phyloP scores from a whole-genome alignment of 2,797 vertebrate genomes.

The Catostomus latipinnis region DNA sequence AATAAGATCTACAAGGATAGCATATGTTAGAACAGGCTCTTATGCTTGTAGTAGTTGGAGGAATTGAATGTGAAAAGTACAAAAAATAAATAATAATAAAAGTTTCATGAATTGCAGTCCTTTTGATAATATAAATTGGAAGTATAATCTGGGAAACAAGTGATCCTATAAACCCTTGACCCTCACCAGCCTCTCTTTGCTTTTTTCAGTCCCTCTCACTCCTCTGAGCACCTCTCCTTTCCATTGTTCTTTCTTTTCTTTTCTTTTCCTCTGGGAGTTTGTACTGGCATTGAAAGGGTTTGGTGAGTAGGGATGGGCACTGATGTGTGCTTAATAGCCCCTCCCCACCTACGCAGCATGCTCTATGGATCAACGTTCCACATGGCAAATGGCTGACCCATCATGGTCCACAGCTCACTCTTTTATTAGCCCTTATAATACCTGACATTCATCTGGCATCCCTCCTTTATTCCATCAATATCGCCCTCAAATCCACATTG shows the following conservation, averaged over 20 bases:
- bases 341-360: conserved; percentile 47
- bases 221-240: conserved; percentile 41
- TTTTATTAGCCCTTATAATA: conserved; percentile 64
- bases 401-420: conserved; percentile 56
- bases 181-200: conserved; percentile 28
- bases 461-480: conserved; percentile 62
- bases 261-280: conserved; percentile 50
- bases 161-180: conserved; percentile 30
- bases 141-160: background rate
- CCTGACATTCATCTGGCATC: conserved; percentile 67
- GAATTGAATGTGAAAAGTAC: background rate
- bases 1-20: background rate
- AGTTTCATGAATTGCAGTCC: background rate
- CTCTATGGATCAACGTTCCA: conserved; percentile 63
- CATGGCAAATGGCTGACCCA: conserved; percentile 67
- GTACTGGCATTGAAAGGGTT: conserved; percentile 41
- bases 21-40: no score
- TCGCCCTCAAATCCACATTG: conserved; percentile 54
- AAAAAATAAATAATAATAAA: background rate
- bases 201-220: conserved; percentile 26
- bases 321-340: conserved; percentile 58
- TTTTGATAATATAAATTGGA: background rate
- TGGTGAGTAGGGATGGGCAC: conserved; percentile 45
- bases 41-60: background rate
- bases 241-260: conserved; percentile 26